Conservation (phyloP, 2,113 vertebrate species). For the Stomatorhinus ivindoensis region DNA sequence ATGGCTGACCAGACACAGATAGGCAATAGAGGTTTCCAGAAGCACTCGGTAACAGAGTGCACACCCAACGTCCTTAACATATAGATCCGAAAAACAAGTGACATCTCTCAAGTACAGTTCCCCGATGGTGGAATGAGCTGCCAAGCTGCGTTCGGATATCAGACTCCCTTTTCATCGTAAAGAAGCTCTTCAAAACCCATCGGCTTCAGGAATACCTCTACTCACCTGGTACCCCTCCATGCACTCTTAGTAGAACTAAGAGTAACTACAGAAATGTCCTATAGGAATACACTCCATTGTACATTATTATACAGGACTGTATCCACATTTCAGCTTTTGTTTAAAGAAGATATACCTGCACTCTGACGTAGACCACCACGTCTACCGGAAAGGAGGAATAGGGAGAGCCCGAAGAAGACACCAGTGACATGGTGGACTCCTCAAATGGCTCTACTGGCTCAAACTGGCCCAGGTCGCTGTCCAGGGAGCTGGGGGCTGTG, state of each 20-base stretch:
- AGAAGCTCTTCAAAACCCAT: neutral
- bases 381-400: constrained; percentile 97
- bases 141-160: neutral
- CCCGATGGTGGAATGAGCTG: neutral
- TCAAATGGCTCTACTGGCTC: constrained; percentile 86
- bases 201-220: neutral
- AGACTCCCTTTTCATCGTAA: neutral
- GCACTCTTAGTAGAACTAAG: too few relatives aligned
- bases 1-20: constrained; percentile 67
- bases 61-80: neutral
- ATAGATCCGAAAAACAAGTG: neutral
- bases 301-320: neutral
- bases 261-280: too few relatives aligned
- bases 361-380: constrained; percentile 94
- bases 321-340: neutral
- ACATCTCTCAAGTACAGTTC: neutral
- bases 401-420: constrained; percentile 85
- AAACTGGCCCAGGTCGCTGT: constrained; percentile 93
- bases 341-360: constrained; percentile 70
- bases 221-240: too few relatives aligned
- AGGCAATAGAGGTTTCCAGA: neutral
- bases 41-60: neutral
- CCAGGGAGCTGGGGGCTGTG: constrained; percentile 77
- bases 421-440: constrained; percentile 87
- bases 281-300: neutral